Evolutionary conservation across 2,113 vertebrate genomes (phyloP).

Genomic region (Piaya cayana): DNA sequence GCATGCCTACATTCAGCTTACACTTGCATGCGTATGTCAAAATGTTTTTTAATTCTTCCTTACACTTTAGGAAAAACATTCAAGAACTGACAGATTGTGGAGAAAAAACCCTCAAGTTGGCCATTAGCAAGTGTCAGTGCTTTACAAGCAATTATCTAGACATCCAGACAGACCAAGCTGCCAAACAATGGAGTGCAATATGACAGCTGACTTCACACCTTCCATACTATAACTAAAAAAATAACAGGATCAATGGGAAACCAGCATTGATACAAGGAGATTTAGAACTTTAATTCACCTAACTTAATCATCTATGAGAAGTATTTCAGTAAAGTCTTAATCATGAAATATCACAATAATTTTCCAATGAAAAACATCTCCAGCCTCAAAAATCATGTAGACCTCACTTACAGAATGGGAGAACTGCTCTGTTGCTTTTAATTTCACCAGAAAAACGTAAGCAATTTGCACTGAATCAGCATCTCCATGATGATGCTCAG

Average conservation of each 20-base stretch:
- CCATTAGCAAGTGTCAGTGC: constrained; percentile 30
- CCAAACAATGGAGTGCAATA: background rate
- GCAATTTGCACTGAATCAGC: background rate
- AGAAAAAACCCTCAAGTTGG: background rate
- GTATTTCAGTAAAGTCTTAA: background rate
- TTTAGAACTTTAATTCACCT: background rate
- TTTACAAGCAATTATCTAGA: constrained; percentile 11
- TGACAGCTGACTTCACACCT: constrained; percentile 20
- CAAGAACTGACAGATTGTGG: background rate
- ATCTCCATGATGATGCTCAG: background rate
- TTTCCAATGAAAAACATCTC: background rate
- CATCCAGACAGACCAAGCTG: background rate
- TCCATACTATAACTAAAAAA: background rate
- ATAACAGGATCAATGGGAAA: background rate
- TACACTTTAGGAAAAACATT: background rate
- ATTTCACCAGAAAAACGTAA: background rate
- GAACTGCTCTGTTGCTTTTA: background rate
- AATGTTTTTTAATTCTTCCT: constrained; percentile 8
- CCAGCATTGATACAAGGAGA: background rate
- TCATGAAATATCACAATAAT: background rate
- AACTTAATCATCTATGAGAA: background rate
- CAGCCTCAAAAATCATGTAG: background rate
- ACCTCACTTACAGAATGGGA: background rate
- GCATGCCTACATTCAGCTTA: background rate
- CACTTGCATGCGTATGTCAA: background rate